These are phyloP conservation scores for Scaptomyza cyrtandrae DNA, from an alignment of 2,888 invertebrate genomes.

Conservation along the genomic window DNA sequence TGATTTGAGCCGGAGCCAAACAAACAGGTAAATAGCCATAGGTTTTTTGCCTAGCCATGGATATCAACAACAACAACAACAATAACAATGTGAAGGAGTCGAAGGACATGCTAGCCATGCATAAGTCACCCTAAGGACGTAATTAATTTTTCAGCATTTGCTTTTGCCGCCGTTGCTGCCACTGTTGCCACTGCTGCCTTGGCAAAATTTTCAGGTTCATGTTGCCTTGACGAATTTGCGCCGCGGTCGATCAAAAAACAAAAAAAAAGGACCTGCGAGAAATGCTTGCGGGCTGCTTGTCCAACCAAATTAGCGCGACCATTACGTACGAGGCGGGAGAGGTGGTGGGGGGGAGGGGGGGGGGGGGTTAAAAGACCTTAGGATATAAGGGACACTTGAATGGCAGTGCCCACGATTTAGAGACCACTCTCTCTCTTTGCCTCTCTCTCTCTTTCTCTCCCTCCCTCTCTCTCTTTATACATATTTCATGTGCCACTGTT, in stretches of 20 bases:
- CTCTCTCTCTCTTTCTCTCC: too few species aligned
- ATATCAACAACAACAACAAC: neutral
- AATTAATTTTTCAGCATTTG: slow-evolving; percentile 84
- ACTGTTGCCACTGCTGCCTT: neutral
- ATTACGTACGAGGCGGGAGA: slow-evolving; percentile 29
- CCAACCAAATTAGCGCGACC: slow-evolving; percentile 72
- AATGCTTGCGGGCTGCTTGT: slow-evolving; percentile 57
- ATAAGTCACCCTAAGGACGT: slow-evolving; percentile 82
- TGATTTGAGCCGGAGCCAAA: slow-evolving; percentile 64
- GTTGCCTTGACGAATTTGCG: slow-evolving; percentile 77
- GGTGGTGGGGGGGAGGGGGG: neutral
- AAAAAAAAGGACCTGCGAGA: slow-evolving; percentile 37
- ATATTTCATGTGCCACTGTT: slow-evolving; percentile 73
- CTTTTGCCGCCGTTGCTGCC: slow-evolving; percentile 25
- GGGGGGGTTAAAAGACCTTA: slow-evolving; percentile 20
- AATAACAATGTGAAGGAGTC: neutral
- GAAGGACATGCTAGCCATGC: slow-evolving; percentile 35
- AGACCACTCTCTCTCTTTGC: neutral
- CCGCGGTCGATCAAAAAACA: slow-evolving; percentile 48
- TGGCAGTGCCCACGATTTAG: slow-evolving; percentile 26
- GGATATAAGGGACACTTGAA: slow-evolving; percentile 50
- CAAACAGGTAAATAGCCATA: slow-evolving; percentile 48
- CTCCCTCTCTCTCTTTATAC: slow-evolving; percentile 42
- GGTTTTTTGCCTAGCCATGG: slow-evolving; percentile 28
- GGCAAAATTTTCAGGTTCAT: slow-evolving; percentile 11